Evolutionary conservation across 1,140 invertebrate species (phyloP).

Genomic region (Maconellicoccus hirsutus): DNA sequence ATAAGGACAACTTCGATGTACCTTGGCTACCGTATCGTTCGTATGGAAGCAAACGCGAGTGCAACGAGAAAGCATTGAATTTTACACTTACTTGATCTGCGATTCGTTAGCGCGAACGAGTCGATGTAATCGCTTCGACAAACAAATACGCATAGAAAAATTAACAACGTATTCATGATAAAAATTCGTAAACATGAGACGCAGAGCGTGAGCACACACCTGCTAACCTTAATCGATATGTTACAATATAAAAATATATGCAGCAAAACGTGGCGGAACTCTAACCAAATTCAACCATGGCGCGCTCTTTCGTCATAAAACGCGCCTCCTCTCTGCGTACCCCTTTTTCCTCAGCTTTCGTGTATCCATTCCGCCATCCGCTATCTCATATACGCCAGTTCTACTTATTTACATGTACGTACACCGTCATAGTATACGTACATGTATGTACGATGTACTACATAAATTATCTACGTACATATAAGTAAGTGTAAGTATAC

Average conservation of each 20-base stretch:
- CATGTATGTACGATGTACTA: too few species aligned
- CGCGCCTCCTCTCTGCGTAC: neutral
- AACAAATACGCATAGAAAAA: neutral
- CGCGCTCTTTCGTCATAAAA: neutral
- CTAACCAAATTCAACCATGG: neutral
- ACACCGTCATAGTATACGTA: too few species aligned
- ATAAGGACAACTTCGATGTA: too few species aligned
- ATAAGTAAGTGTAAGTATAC: neutral
- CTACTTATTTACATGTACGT: too few species aligned
- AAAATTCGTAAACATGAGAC: slow-evolving; percentile 14
- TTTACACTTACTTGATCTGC: neutral
- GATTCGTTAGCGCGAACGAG: neutral
- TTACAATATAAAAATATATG: slow-evolving; percentile 12
- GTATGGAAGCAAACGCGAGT: neutral
- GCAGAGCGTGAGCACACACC: slow-evolving; percentile 21
- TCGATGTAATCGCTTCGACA: neutral
- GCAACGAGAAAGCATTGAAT: neutral
- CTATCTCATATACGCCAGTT: neutral
- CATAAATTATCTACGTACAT: neutral
- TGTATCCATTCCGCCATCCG: neutral
- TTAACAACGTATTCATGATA: slow-evolving; percentile 9
- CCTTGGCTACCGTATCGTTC: neutral
- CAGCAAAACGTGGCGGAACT: neutral
- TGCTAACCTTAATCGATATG: slow-evolving; percentile 12
- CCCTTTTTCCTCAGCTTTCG: neutral